Evolutionary conservation across 2,888 invertebrate genomes (phyloP).

Genomic region (Norana najaformis): DNA sequence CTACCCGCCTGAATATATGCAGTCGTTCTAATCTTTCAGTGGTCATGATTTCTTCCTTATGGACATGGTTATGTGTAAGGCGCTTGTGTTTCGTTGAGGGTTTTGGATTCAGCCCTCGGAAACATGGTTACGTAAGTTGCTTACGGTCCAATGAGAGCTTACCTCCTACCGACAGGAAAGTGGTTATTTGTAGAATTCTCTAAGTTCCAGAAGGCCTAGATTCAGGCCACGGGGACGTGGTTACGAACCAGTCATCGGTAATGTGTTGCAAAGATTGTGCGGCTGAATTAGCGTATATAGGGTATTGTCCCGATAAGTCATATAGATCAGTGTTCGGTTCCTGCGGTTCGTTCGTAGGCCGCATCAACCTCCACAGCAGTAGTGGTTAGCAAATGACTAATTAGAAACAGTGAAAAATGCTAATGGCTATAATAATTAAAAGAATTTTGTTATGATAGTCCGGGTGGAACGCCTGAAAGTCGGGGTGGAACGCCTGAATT

Average conservation of each 20-base stretch:
- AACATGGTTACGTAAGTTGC: neutral
- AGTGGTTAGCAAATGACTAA: neutral
- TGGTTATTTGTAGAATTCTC: neutral
- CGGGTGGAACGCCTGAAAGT: neutral
- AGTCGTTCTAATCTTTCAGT: neutral
- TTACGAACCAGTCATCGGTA: too few relatives aligned
- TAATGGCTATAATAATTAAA: too few relatives aligned
- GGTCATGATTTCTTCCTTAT: neutral
- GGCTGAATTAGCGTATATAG: neutral
- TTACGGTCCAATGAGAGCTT: neutral
- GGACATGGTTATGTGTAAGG: neutral
- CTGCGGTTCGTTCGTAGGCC: too few relatives aligned
- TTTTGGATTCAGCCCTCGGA: neutral
- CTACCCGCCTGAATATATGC: too few relatives aligned
- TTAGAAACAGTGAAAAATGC: neutral
- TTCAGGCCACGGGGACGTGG: neutral
- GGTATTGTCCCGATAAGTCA: neutral
- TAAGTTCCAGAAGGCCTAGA: neutral
- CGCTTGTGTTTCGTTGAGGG: neutral
- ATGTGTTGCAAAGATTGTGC: neutral
- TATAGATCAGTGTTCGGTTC: neutral
- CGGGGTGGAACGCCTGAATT: neutral
- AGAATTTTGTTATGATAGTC: too few relatives aligned
- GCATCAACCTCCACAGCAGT: neutral
- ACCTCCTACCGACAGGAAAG: neutral